Evolutionary conservation across 1,140 invertebrate genomes (phyloP), one percentile per base, ranked within the genome.

Genomic region (Rhopalosiphum maidis): DNA sequence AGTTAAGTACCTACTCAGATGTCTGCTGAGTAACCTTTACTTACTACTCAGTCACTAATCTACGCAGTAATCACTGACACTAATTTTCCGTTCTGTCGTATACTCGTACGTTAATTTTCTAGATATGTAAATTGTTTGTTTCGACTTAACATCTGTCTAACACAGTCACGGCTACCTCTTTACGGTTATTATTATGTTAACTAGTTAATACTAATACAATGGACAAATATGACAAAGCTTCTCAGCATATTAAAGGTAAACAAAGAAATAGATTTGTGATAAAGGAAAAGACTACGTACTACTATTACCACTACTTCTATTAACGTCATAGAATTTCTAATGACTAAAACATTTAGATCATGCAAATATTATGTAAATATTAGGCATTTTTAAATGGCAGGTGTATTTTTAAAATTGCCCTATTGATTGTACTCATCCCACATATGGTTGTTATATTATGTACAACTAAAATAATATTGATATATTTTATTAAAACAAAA

Each of bases 191-290:
- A 83, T 51, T 92, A 37, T 82, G 60, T 48, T 83, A 51, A 25
- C 41, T 86, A 48, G 5, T n/a, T 43, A 46, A 37, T 5, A 7
- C 43, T 21, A n/a, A 15, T 21, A 83, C 48, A 30, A 93, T 93
- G 91, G 82, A 93, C 48, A 22, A 85, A 8, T 46, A 82, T 48
- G 82, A 51, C 9, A 83, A 30, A 83, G 48, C 48, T 23, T 30
- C 91, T 25, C 43, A 93, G 41, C 77, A 93, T n/a, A 86, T 93
- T 43, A 93, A 93, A 55, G 91, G 91, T 93, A 89, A 55, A 54
- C 22, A 46, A 41, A 86, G 15, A 86, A 9, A 43, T 85, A 1
- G 9, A 46, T 86, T 43, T 86, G 15, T 15, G 15, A 7, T 77
- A 18, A 77, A n/a, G 1, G 11, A 30, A 35, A 77, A n/a, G 11